Base-by-base conservation (phyloP, 2,797 vertebrate species). In the Silurus aristotelis region DNA sequence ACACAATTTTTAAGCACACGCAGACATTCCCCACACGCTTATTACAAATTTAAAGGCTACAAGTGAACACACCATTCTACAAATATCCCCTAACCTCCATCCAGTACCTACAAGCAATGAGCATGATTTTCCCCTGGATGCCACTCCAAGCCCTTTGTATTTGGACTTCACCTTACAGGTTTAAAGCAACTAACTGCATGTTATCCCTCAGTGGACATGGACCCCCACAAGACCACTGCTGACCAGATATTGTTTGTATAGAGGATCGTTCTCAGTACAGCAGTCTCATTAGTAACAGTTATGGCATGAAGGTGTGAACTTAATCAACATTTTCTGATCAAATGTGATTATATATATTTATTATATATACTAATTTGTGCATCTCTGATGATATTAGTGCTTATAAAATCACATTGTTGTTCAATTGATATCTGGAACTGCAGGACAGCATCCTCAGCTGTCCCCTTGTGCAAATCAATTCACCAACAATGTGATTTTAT, bases 11-110 rank as follows among this genome's bases (percentile, higher is more conserved):
- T 25, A 75, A 58, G 15, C 25, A 31, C 25, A 31, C 52, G 17
- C 6, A 1, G 14, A 76, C 14, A 25, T 13, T 20, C 27, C 56
- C 5, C 27, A 6, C 10, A 6, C 48, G 38, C 71, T 80, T 82
- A 82, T 90, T 80, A 89, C 88, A 90, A 90, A 89, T 92, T 92
- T 87, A 88, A 89, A 86, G 89, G 87, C 93, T 92, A 94, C 86
- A 89, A 87, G 88, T 93, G 92, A 84, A 83, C 87, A 84, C 73
- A 87, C 90, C 91, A 92, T 38, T 91, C 88, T 87, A 83, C 82
- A 88, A 81, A 82, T 81, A 91, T 91, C 90, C 87, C 91, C 83
- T 90, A 89, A 91, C 91, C 89, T 89, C 87, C 87, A 93, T 89
- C 85, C 89, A 87, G 91, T 92, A 90, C 90, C 89, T 86, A 64